Evolutionary conservation across 2,113 vertebrate genomes (phyloP), one percentile per base, ranked within the genome.

Genomic region (Apteryx owenii): DNA sequence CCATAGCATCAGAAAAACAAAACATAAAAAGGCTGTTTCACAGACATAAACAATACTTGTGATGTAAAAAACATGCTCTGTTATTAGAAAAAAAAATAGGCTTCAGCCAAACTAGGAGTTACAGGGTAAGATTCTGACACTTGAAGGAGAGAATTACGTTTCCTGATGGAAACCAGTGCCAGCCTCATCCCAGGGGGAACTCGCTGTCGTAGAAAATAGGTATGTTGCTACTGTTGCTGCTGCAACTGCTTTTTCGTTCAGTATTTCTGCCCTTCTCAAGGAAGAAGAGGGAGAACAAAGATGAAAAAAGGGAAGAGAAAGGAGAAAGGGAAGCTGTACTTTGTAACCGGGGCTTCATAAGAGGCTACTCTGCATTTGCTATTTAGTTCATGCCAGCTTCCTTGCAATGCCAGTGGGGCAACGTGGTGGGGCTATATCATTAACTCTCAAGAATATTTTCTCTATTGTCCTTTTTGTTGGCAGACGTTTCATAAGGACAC

Each of bases 51-150:
- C 78, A 89, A 68, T 96, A 38, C 7, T 25, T 38, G 22, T 70
- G 81, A 88, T 91, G n/a, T 64, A 46, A 92, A 93, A 90, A 94
- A 72, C 44, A 87, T 65, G 81, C 25, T 62, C 23, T 81, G 11
- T 65, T 86, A 60, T 64, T 54, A 3, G 29, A 29, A 61, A 50
- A 5, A 44, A 31, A 33, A 42, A 31, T 18, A 48, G 20, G 16
- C 54, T 81, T 18, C 69, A 68, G 72, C 19, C 31, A 81, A 77
- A 78, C 12, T 76, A 26, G 53, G 80, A 77, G 73, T 50, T 29
- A 31, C 2, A 4, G 31, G 28, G 29, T 58, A 56, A 42, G 51
- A 82, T 75, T 90, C 54, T 90, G 70, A 31, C 4, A 9, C 31
- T 53, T 44, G 38, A 23, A 86, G 69, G 79, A 66, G 40, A 81